Conservation (phyloP, 2,888 invertebrate genomes). For the Eugnorisma glareosa region DNA sequence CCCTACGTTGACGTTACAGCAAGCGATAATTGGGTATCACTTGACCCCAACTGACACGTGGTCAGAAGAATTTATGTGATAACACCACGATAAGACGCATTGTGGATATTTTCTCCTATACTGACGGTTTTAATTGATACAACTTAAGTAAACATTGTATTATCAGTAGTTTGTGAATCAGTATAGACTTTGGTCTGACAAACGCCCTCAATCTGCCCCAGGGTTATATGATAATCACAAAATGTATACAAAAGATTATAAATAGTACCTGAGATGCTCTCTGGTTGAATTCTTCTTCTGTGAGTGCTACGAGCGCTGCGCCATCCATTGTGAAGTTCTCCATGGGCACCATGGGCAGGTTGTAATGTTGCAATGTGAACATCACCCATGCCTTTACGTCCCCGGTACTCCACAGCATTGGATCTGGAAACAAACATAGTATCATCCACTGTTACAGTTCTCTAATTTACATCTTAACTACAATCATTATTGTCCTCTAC, state of each 20-base stretch:
- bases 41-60: conserved; percentile 66
- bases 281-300: conserved; percentile 96
- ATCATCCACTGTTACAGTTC: conserved; percentile 25
- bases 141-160: conserved; percentile 66
- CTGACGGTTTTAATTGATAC: conserved; percentile 48
- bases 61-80: conserved; percentile 60
- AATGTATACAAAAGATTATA: conserved; percentile 35
- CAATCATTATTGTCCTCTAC: background rate
- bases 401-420: conserved; percentile 95
- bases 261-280: conserved; percentile 94
- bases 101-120: conserved; percentile 61
- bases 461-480: background rate
- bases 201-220: conserved; percentile 73
- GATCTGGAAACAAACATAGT: conserved; percentile 92
- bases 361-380: conserved; percentile 96
- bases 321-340: conserved; percentile 96
- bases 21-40: conserved; percentile 53
- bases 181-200: conserved; percentile 72
- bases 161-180: conserved; percentile 66
- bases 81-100: conserved; percentile 50
- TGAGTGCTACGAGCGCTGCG: conserved; percentile 93
- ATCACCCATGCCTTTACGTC: conserved; percentile 97
- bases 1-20: conserved; percentile 47
- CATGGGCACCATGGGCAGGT: conserved; percentile 93
- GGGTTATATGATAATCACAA: conserved; percentile 67